Evolutionary conservation across 2,797 vertebrate genomes (phyloP), one percentile per base, ranked within the genome.

Genomic region (Cheracebus regulus): DNA sequence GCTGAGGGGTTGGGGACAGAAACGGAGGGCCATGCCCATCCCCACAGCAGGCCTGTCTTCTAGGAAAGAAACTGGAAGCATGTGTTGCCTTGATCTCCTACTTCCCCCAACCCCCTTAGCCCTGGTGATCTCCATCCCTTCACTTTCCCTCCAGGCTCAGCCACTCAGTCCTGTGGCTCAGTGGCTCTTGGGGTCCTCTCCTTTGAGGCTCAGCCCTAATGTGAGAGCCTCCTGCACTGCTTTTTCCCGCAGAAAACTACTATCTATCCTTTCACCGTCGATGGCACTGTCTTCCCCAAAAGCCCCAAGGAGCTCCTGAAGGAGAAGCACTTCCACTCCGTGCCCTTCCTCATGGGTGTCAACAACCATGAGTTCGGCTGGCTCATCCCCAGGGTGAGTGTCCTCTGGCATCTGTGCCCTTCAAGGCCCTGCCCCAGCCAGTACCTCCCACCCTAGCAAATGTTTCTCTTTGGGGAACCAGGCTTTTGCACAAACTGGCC

Each of bases 281-380:
- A 98, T 67, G 97, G 97, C 0, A 67, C 87, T 55, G 97, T 98
- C 90, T 92, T 98, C 57, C 97, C 97, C 61, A 92, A 97, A 93
- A 73, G 13, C 17, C 87, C 88, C 5, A 75, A 95, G 64, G 90
- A 96, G 70, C 87, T 98, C n/a, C 86, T 97, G n/a, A 52, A 24
- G 28, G 84, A 93, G 44, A 93, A 80, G 36, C 55, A 76, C 19
- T 91, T 95, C 55, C 91, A 88, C 48, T 41, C 58, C 1, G 97
- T 97, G 72, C 97, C 98, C 10, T 96, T 96, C 52, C 64, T 98
- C 13, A 0, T 96, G 17, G 97, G 96, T 19, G 1, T 97, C 61
- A 97, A 85, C 75, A 94, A 95, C 28, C 87, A 98, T 0, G 90
- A 98, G 20, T 88, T 93, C 78, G 89, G 83, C 44, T 95, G 94